A percentile compares a stretch with the other conserved stretches of the same genome.
Evolutionary conservation across 2,888 invertebrate genomes (phyloP).

Genomic region (Amblyjoppa fuscipennis): DNA sequence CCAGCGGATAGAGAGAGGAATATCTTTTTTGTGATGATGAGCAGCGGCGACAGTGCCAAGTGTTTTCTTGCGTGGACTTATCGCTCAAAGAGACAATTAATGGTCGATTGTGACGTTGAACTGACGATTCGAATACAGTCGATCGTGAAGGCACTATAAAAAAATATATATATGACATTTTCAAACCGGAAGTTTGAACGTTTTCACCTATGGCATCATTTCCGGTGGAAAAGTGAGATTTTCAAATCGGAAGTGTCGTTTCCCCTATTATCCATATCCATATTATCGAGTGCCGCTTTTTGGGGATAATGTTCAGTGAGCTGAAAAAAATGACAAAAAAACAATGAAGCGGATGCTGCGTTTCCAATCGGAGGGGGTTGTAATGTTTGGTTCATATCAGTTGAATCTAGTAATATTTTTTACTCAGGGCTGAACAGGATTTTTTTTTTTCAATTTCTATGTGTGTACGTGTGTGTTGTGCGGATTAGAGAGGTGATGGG

Average conservation of each 20-base stretch:
- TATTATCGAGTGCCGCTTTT: too few species aligned
- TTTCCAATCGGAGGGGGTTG: too few species aligned
- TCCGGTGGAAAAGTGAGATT: too few species aligned
- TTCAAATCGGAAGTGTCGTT: too few species aligned
- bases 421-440: not conserved
- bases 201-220: too few species aligned
- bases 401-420: not conserved
- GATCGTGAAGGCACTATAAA: not conserved
- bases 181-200: not conserved
- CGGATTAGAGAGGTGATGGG: not conserved
- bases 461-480: not conserved
- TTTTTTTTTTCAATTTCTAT: not conserved
- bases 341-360: too few species aligned
- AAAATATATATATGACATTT: not conserved
- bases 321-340: too few species aligned
- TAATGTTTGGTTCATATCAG: too few species aligned
- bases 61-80: conserved; percentile 29
- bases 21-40: conserved; percentile 22
- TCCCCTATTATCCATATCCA: too few species aligned
- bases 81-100: conserved; percentile 42
- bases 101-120: conserved; percentile 52
- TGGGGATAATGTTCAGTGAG: too few species aligned
- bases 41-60: not conserved
- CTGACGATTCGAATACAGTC: conserved; percentile 31
- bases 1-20: not conserved